These are phyloP conservation scores for Patagioenas fasciata DNA, from an alignment of 2,113 vertebrate genomes.

Conservation along the genomic window DNA sequence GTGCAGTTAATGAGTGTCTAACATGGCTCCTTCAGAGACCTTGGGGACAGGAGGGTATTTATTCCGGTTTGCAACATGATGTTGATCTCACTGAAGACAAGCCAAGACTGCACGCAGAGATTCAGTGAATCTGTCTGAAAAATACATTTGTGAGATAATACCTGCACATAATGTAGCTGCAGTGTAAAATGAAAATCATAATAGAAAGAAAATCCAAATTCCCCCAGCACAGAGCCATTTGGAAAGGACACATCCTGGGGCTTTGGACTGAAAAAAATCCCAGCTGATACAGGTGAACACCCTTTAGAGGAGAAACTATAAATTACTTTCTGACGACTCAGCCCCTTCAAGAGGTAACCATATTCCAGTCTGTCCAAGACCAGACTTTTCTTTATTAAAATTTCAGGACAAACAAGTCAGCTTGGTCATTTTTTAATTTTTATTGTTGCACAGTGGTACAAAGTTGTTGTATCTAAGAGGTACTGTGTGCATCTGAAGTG, in stretches of 20 bases:
- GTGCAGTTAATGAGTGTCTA: rapidly evolving
- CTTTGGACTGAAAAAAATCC: slow-evolving; percentile 1
- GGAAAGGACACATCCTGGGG: background rate
- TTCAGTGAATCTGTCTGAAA: background rate
- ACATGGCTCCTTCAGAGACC: background rate
- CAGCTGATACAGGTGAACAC: background rate
- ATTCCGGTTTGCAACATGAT: background rate
- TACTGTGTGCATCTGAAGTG: background rate
- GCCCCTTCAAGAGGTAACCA: background rate
- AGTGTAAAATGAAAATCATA: background rate
- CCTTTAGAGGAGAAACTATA: background rate
- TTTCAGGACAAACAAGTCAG: background rate
- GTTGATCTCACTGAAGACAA: background rate
- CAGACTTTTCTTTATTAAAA: background rate
- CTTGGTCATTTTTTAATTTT: background rate
- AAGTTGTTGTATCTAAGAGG: background rate
- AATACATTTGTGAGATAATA: background rate
- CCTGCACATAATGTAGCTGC: background rate
- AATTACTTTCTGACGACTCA: background rate
- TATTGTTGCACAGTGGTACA: background rate
- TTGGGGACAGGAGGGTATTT: background rate
- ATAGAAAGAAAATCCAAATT: background rate
- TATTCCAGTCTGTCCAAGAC: background rate
- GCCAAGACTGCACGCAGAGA: background rate
- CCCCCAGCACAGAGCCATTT: background rate